Conservation (phyloP, 2,113 vertebrate species). For the Phodopus roborovskii region DNA sequence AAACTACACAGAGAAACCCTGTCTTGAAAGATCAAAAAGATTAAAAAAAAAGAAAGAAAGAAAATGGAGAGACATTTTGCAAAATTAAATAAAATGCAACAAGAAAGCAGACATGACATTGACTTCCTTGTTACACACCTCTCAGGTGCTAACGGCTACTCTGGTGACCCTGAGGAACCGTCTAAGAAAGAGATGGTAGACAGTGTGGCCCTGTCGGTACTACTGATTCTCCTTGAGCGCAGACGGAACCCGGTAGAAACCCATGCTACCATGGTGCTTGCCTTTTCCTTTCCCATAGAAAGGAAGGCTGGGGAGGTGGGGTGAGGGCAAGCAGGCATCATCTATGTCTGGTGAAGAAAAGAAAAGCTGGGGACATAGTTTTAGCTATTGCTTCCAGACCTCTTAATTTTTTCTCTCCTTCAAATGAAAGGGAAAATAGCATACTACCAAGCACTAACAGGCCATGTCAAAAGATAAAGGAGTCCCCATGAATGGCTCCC, state of each 20-base stretch:
- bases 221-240: neutral
- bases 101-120: neutral
- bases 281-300: neutral
- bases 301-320: neutral
- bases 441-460: neutral
- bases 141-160: neutral
- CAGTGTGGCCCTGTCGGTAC: neutral
- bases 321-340: neutral
- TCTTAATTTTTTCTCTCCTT: neutral
- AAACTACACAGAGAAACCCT: no score
- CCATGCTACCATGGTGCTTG: neutral
- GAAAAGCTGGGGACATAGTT: neutral
- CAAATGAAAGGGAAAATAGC: neutral
- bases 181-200: neutral
- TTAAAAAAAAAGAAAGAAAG: neutral
- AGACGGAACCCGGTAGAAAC: neutral
- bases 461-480: neutral
- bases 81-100: slow-evolving; percentile 2
- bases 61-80: slow-evolving; percentile 39
- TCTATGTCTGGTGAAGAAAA: neutral
- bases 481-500: neutral
- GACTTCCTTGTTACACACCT: neutral
- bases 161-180: neutral
- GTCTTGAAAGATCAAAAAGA: no score
- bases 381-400: neutral